Evolutionary conservation across 1,140 invertebrate species (phyloP), one percentile per base, ranked within the genome.

Genomic region (Caligus rogercresseyi): DNA sequence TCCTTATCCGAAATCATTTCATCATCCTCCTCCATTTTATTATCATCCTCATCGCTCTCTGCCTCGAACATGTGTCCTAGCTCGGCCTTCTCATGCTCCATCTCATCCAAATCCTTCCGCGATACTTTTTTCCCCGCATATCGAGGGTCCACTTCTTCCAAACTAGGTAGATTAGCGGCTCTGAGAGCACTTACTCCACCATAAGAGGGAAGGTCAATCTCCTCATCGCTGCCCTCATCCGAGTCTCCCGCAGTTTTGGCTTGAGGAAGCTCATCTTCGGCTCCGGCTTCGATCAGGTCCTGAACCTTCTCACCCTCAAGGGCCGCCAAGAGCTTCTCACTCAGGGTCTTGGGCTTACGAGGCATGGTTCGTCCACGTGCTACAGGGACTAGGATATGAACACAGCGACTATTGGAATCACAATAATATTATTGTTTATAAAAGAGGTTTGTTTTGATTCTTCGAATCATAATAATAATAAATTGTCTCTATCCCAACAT

Each of bases 111-210:
- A 25, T 52, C 26, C 24, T 68, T 67, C 58, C 71, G 67, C 1
- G 67, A 69, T 31, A 69, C 67, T 62, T 69, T 71, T 53, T 67
- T 66, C 4, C 72, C 72, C 21, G 67, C 63, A 68, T 73, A 73
- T 53, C 67, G 68, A 43, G 64, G 63, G 64, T 71, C 71, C 1
- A 64, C 54, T 62, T 71, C 69, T 43, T 57, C 63, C 13, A 71
- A 60, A 25, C 67, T 43, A 25, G 65, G 57, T 24, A 66, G 67
- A 20, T 66, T 66, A 60, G 66, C 18, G 21, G 24, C 15, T 25
- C 57, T 21, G 2, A 60, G 21, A 2, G 14, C 14, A 43, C 57
- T 60, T 13, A 25, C 16, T 15, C n/a, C 21, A 23, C 25, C 16
- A 23, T 20, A 20, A 3, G 26, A 60, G n/a, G 19, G n/a, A 18